Evolutionary conservation across 2,113 vertebrate genomes (phyloP), one percentile per base, ranked within the genome.

Genomic region (Rhinoptilus africanus): DNA sequence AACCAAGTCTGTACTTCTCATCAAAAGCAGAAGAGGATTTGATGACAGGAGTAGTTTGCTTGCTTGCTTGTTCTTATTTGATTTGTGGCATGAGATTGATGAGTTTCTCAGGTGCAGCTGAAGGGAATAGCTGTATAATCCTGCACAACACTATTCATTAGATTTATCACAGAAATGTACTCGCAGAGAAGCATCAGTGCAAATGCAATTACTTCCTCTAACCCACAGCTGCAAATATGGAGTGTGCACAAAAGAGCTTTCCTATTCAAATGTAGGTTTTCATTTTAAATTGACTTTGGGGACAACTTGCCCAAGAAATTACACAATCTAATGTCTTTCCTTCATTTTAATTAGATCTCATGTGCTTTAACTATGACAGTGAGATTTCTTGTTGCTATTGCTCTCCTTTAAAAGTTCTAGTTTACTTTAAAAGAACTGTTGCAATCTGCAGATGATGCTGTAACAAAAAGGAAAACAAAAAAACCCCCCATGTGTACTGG

Each of bases 51-150:
- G 16, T 34, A 22, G 47, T 41, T 56, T 57, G 50, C 43, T 68
- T 48, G 32, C 66, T 75, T 84, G 62, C 77, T 76, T 67, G 51
- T 59, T 76, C 87, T 80, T 43, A 48, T 43, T 47, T 78, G 92
- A 82, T 69, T 75, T 77, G 54, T 83, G 57, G 75, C 63, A 76
- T 26, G 74, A 89, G 85, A 94, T 94, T 71, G 85, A 67, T 39
- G 67, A 82, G 74, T 39, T 80, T 90, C 62, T 54, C 81, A 88
- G 82, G 28, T 50, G 69, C 68, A 14, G 53, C 27, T 50, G 71
- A 78, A 83, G 51, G 35, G 57, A 64, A 30, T 39, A 50, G 37
- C 90, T 73, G n/a, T 37, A 43, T 82, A 87, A 56, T n/a, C 41
- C 74, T 35, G 24, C 59, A 68, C 62, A 57, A 79, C 19, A 13